A percentile compares a stretch with the other conserved stretches of the same genome.
phyloP scores from a whole-genome alignment of 2,797 vertebrate genomes.

The Novumbra hubbsi region DNA sequence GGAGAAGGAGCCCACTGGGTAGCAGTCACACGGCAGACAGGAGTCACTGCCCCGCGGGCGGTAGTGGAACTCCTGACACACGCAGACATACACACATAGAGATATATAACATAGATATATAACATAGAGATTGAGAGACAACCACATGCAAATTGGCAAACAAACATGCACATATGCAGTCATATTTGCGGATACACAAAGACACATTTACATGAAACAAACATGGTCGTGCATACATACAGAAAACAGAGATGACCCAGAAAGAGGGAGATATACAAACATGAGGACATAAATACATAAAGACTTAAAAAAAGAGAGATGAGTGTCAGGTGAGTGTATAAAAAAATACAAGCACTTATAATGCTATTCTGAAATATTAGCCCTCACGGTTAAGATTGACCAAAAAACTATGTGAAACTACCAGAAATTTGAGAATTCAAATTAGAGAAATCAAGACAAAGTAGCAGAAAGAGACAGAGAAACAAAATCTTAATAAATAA shows the following conservation, averaged over 20 bases:
- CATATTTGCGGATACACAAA: not conserved
- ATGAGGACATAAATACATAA: not conserved
- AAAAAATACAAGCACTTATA: too few relatives aligned
- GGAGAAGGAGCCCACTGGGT: conserved; percentile 92
- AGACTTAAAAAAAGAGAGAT: not conserved
- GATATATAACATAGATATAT: conserved; percentile 11
- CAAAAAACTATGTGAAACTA: too few relatives aligned
- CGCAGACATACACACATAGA: conserved; percentile 24
- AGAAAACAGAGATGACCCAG: conserved; percentile 3
- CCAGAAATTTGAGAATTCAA: too few relatives aligned
- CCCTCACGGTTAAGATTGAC: too few relatives aligned
- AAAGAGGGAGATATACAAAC: not conserved
- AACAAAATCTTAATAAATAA: too few relatives aligned
- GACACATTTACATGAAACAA: not conserved
- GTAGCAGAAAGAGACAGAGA: too few relatives aligned
- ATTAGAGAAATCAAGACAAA: too few relatives aligned
- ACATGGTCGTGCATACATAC: not conserved
- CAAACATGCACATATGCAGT: conserved; percentile 14
- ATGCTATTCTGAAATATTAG: too few relatives aligned
- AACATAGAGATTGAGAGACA: not conserved
- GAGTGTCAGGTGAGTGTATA: conserved; percentile 7
- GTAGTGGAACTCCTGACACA: conserved; percentile 92
- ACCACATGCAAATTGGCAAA: conserved; percentile 22
- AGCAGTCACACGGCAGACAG: conserved; percentile 96
- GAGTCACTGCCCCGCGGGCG: conserved; percentile 80